phyloP scores from a whole-genome alignment of 2,113 vertebrate genomes.

The Phycodurus eques region DNA sequence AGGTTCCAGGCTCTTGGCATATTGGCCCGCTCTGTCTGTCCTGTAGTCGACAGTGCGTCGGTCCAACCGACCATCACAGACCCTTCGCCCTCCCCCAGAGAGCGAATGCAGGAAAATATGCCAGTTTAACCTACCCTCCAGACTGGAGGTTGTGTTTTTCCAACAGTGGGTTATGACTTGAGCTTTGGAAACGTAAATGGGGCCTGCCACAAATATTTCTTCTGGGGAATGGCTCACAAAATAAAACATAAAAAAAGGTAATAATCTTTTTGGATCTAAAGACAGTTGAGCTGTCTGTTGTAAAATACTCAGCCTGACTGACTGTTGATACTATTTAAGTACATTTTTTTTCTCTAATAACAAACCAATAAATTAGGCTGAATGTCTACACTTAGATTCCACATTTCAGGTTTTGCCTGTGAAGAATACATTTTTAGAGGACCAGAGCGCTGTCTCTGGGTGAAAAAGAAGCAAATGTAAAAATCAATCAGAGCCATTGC shows the following conservation, averaged over 20 bases:
- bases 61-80: constrained; percentile 9
- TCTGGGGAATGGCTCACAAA: constrained; percentile 61
- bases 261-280: constrained; percentile 54
- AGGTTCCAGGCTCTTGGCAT: constrained; percentile 62
- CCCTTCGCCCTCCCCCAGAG: constrained; percentile 31
- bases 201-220: constrained; percentile 65
- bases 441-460: neutral
- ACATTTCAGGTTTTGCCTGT: neutral
- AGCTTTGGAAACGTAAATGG: constrained; percentile 61
- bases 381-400: neutral
- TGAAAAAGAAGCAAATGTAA: neutral
- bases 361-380: neutral
- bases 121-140: constrained; percentile 69
- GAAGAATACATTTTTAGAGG: neutral
- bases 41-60: constrained; percentile 37
- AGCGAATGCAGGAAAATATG: constrained; percentile 52
- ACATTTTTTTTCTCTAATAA: neutral
- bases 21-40: constrained; percentile 19
- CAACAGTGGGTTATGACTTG: constrained; percentile 64
- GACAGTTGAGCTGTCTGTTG: constrained; percentile 17
- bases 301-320: constrained; percentile 7
- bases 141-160: constrained; percentile 70
- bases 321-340: constrained; percentile 27
- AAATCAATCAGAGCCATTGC: neutral
- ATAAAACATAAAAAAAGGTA: constrained; percentile 60